Percentiles rank a stretch among this genome's conserved stretches.
phyloP scores from a whole-genome alignment of 2,797 vertebrate species.

The Poecilia wingei region DNA sequence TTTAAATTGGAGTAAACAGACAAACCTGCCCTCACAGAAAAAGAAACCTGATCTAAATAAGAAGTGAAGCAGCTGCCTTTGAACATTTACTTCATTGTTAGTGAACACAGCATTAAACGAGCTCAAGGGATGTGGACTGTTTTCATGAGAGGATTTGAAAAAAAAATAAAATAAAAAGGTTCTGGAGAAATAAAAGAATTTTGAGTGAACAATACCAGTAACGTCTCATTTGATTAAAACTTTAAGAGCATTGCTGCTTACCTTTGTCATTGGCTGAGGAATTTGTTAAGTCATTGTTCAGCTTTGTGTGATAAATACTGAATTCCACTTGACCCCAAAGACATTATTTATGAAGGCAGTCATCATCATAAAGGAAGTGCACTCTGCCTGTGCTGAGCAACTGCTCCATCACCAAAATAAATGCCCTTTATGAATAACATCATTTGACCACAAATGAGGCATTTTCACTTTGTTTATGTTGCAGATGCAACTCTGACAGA shows the following conservation, averaged over 20 bases:
- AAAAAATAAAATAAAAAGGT: background rate
- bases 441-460: conserved; percentile 8
- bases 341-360: conserved; percentile 66
- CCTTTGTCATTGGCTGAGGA: conserved; percentile 28
- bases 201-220: background rate
- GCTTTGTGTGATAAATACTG: conserved; percentile 58
- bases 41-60: conserved; percentile 22
- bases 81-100: conserved; percentile 37
- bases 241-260: background rate
- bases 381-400: conserved; percentile 41
- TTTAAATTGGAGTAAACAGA: conserved; percentile 33
- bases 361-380: conserved; percentile 61
- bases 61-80: conserved; percentile 19
- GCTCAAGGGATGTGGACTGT: conserved; percentile 32
- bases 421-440: conserved; percentile 25
- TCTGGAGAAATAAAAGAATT: conserved; percentile 16
- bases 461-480: background rate
- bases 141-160: conserved; percentile 22
- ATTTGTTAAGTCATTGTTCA: conserved; percentile 41
- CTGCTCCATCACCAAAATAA: conserved; percentile 40
- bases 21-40: conserved; percentile 10
- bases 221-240: background rate
- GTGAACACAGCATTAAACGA: conserved; percentile 30
- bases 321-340: conserved; percentile 59
- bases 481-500: conserved; percentile 8